These are phyloP conservation scores for Ctenopoma multispine DNA, from an alignment of 2,797 vertebrate genomes.

Conservation along the genomic window DNA sequence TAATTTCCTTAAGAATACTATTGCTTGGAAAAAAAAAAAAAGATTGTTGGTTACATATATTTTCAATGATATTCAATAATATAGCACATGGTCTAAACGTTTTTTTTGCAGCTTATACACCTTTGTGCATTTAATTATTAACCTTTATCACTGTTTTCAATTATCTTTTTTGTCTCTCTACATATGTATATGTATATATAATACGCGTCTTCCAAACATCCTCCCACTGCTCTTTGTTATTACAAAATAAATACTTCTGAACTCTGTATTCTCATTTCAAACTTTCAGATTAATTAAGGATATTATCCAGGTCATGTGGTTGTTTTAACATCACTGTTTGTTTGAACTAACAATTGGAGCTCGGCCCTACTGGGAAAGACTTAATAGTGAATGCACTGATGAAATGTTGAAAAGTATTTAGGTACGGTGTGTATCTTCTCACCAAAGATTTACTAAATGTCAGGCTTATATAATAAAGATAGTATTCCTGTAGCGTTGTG, in stretches of 20 bases:
- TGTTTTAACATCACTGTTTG: background rate
- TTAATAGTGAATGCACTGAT: too few species aligned
- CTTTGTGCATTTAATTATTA: background rate
- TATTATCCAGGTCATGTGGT: background rate
- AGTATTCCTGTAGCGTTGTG: too few species aligned
- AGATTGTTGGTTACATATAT: background rate
- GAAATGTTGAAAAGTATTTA: too few species aligned
- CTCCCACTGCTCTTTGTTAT: too few species aligned
- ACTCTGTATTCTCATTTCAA: background rate
- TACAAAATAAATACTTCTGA: too few species aligned
- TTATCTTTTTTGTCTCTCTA: too few species aligned
- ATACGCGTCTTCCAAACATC: background rate
- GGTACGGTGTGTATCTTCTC: background rate
- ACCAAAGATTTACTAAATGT: background rate
- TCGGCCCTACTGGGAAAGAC: too few species aligned
- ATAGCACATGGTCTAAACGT: background rate
- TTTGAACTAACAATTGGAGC: too few species aligned
- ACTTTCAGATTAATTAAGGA: background rate
- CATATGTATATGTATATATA: background rate
- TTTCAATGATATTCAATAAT: background rate
- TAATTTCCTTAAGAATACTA: conserved; percentile 32
- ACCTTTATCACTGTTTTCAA: background rate
- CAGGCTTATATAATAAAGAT: background rate
- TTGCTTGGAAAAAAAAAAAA: background rate
- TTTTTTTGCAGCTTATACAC: background rate